Conservation (phyloP, 35 echinoderm and acorn worm species). For the Holothuria glaberrima region DNA sequence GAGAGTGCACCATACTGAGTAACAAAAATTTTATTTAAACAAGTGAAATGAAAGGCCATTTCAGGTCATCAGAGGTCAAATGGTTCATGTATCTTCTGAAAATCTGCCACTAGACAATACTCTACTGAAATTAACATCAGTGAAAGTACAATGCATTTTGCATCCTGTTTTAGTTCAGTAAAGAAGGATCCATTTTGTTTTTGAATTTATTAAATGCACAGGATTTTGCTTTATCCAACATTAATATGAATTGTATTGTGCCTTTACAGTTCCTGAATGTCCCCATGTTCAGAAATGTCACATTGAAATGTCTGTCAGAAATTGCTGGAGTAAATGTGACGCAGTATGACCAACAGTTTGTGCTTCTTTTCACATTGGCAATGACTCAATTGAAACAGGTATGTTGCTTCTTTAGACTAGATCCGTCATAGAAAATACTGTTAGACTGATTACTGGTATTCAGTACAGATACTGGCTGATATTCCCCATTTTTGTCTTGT, state of each 20-base stretch:
- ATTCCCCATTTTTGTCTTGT: no score
- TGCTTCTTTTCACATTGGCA: slow-evolving; percentile 92
- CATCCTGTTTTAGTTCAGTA: background rate
- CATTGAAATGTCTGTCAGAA: slow-evolving; percentile 95
- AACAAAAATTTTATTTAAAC: no score
- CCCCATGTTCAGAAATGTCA: slow-evolving; percentile 98
- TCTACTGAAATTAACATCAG: no score
- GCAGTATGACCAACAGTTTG: slow-evolving; percentile 99
- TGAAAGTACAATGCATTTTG: no score
- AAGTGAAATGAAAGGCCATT: no score
- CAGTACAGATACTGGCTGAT: no score
- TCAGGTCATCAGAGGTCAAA: no score
- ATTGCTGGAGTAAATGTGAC: slow-evolving; percentile 96
- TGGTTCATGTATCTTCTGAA: no score
- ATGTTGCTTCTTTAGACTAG: background rate
- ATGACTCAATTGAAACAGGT: slow-evolving; percentile 99
- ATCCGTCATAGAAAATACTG: no score
- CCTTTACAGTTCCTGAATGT: slow-evolving; percentile 94
- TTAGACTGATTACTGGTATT: no score
- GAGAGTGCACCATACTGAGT: no score
- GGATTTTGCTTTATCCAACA: background rate
- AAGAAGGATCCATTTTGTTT: background rate
- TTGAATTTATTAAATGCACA: background rate
- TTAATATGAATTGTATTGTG: background rate
- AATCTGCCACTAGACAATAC: no score